Conservation (phyloP, 2,797 vertebrate species). For the Arremon brunneinucha region DNA sequence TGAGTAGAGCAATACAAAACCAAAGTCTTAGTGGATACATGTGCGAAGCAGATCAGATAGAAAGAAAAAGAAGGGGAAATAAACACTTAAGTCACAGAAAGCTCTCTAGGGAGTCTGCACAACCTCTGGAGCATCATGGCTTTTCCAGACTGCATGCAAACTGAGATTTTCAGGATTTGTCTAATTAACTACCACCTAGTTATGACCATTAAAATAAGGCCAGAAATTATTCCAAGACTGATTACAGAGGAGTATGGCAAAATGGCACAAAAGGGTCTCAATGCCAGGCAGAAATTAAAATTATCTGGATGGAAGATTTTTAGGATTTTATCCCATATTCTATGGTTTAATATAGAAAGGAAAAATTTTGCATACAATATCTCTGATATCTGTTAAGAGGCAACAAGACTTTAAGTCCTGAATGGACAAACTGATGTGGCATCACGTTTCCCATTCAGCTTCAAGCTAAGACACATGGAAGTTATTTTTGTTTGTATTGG, state of each 20-base stretch:
- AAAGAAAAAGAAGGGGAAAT: neutral
- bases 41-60: neutral
- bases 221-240: neutral
- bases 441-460: neutral
- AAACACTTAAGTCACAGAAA: neutral
- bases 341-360: neutral
- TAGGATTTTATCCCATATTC: neutral
- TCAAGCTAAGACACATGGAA: conserved; percentile 46
- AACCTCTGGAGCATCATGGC: neutral
- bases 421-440: neutral
- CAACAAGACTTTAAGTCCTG: neutral
- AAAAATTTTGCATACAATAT: neutral
- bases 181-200: neutral
- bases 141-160: neutral
- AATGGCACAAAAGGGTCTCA: neutral
- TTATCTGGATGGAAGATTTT: neutral
- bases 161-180: neutral
- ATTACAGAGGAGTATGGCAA: neutral
- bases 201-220: neutral
- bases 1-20: neutral
- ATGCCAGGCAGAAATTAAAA: neutral
- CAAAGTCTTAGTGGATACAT: neutral
- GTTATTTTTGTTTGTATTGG: conserved; percentile 36
- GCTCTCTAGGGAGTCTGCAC: neutral
- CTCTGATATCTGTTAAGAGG: neutral